A percentile compares a stretch with the other conserved stretches of the same genome.
phyloP scores from a whole-genome alignment of 1,140 invertebrate species.

The Drosophila cardini region DNA sequence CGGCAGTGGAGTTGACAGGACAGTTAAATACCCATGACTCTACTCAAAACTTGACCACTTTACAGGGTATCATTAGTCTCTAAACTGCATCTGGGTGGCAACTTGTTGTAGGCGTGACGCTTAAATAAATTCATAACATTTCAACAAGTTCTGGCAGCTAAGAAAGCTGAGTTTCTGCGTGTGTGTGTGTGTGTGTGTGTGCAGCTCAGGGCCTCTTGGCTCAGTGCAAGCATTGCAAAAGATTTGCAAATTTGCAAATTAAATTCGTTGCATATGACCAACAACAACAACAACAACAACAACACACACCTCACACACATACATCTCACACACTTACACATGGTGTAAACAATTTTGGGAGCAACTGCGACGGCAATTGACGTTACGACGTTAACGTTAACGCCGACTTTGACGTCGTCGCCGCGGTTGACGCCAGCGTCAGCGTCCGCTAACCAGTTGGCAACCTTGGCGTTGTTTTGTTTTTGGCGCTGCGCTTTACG shows the following conservation, averaged over 20 bases:
- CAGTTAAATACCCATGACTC: too few species aligned
- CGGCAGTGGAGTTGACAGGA: neutral
- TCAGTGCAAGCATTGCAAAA: conserved; percentile 73
- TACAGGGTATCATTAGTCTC: conserved; percentile 52
- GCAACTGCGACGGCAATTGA: conserved; percentile 57
- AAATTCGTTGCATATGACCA: conserved; percentile 50
- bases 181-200: conserved; percentile 7
- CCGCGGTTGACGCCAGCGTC: conserved; percentile 30
- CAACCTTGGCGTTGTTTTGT: conserved; percentile 72
- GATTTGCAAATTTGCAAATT: conserved; percentile 68
- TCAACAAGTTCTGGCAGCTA: conserved; percentile 54
- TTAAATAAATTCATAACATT: conserved; percentile 11
- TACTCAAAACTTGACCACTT: too few species aligned
- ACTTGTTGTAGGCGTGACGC: conserved; percentile 21
- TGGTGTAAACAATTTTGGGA: conserved; percentile 62
- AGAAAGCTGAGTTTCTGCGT: conserved; percentile 25
- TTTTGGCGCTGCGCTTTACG: conserved; percentile 60
- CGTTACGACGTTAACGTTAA: conserved; percentile 42
- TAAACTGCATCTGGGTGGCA: conserved; percentile 59
- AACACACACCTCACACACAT: too few species aligned
- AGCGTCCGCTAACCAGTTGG: conserved; percentile 71
- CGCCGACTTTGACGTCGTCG: conserved; percentile 35
- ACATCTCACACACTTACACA: conserved; percentile 6
- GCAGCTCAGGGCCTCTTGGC: conserved; percentile 59
- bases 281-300: conserved; percentile 36